These are phyloP conservation scores for Decapterus maruadsi DNA, from an alignment of 2,797 vertebrate species.

Conservation along the genomic window DNA sequence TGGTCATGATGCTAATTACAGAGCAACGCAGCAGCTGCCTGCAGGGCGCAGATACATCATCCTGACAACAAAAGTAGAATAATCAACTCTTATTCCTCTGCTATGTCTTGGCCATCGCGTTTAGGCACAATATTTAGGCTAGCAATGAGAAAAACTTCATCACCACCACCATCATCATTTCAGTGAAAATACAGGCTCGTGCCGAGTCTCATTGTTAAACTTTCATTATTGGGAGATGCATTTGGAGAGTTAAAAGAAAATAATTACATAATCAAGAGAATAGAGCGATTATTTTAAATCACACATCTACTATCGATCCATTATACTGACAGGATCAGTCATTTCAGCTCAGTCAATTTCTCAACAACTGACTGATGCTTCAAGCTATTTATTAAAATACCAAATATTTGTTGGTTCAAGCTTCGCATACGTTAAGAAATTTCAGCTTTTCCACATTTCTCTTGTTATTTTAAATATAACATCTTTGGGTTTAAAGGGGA, in stretches of 20 bases:
- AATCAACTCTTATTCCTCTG: not conserved
- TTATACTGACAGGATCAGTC: too few species aligned
- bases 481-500: too few species aligned
- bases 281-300: too few species aligned
- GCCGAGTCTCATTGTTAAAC: too few species aligned
- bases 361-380: too few species aligned
- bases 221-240: not conserved
- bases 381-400: too few species aligned
- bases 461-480: not conserved
- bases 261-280: too few species aligned
- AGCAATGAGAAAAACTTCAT: not conserved
- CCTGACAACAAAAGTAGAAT: not conserved
- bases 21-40: constrained; percentile 28
- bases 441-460: not conserved
- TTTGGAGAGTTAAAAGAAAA: too few species aligned
- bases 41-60: constrained; percentile 23
- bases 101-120: not conserved
- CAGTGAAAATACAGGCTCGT: not conserved
- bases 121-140: not conserved
- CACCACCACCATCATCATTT: not conserved
- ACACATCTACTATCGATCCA: too few species aligned
- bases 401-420: too few species aligned
- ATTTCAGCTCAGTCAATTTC: too few species aligned
- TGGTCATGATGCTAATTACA: constrained; percentile 36
- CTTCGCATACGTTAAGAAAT: too few species aligned